phyloP scores from a whole-genome alignment of 1,140 invertebrate species.

The Psix sp. region DNA sequence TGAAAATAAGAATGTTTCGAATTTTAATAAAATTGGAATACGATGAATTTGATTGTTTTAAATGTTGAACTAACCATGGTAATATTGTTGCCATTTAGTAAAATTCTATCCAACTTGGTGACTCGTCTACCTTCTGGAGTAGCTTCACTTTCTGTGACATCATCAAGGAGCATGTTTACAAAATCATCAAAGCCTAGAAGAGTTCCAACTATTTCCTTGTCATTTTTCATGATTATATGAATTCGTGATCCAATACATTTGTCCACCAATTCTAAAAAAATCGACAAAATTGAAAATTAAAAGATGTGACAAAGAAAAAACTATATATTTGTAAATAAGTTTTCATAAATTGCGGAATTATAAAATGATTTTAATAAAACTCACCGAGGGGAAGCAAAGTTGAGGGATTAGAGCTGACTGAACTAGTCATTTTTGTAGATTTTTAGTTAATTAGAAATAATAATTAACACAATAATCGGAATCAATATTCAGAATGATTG shows the following conservation, averaged over 20 bases:
- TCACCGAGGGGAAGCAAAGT: constrained; percentile 84
- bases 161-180: constrained; percentile 97
- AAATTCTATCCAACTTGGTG: constrained; percentile 98
- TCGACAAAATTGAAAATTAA: neutral
- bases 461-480: too few relatives aligned
- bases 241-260: constrained; percentile 99
- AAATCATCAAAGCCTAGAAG: constrained; percentile 99
- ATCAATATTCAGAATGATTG: too few relatives aligned
- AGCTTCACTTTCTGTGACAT: constrained; percentile 95
- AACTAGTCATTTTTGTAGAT: constrained; percentile 66
- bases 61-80: constrained; percentile 85
- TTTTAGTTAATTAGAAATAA: too few relatives aligned
- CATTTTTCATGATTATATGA: constrained; percentile 99
- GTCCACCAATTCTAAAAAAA: constrained; percentile 93
- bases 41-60: too few relatives aligned
- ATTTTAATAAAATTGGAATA: neutral
- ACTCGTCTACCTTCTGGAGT: constrained; percentile 97
- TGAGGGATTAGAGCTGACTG: constrained; percentile 81
- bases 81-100: constrained; percentile 99
- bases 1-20: constrained; percentile 67
- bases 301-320: too few relatives aligned
- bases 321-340: neutral
- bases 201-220: constrained; percentile 99
- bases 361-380: neutral
- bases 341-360: neutral